Base-by-base conservation (phyloP, 2,797 vertebrate species). In the Fistularia tabacaria region DNA sequence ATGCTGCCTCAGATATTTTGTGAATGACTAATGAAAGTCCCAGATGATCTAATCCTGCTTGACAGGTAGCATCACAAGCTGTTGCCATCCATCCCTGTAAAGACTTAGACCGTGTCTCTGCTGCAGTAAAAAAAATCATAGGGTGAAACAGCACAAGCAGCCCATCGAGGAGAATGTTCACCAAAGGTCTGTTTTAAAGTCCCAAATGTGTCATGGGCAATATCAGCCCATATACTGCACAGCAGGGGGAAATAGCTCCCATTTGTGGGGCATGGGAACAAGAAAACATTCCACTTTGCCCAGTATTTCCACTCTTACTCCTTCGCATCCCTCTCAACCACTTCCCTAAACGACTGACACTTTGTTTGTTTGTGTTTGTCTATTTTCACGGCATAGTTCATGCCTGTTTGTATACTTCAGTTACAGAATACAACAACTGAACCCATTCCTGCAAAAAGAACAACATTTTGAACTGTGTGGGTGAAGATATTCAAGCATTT, bases 351-450 rank as follows among this genome's bases (percentile, higher is more conserved):
- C 80, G 69, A 72, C 79, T 71, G 54, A 70, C 73, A 82, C 83
- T 82, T 84, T 87, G 72, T 85, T 85, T 85, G 81, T 82, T 84
- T 76, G 76, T 54, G 64, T 68, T 69, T 53, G 78, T 71, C 71
- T 82, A 74, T 60, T 83, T 82, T 77, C 72, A 83, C 79, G 71
- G 70, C 51, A 71, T 53, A 71, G 73, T 76, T 77, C 76, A 76
- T 78, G 73, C 55, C 66, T 43, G 49, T 37, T 47, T 73, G 78
- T 66, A 73, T 71, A 69, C 59, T 63, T 70, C 53, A 62, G 71
- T 84, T 83, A 76, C 65, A 25, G 5, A 25, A 25, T 25, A 25
- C 25, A 25, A 25, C 25, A 25, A 25, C 5, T 25, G 5, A 25
- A 5, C 25, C 25, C 2, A 3, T 25, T 25, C 25, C 25, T 25